A percentile compares a stretch with the other conserved stretches of the same genome.
These are phyloP conservation scores for Ianthella basta DNA, from an alignment of 37 sponge, comb jelly and placozoan genomes.

Conservation along the genomic window DNA sequence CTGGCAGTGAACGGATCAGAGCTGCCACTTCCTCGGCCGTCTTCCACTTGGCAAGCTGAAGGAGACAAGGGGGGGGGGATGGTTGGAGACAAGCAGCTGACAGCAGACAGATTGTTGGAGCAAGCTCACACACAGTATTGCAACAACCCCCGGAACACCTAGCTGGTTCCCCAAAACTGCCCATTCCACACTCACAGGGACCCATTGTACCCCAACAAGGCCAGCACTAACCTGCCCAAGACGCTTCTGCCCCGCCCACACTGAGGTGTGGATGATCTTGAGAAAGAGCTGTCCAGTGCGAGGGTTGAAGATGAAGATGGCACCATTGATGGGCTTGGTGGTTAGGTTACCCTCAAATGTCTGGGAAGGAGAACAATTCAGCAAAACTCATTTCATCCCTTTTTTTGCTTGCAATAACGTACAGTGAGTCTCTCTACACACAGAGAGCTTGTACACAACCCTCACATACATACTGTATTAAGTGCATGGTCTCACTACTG, in stretches of 20 bases:
- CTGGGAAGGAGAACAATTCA: slow-evolving; percentile 32
- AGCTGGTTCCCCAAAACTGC: background rate
- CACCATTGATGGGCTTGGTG: slow-evolving; percentile 99
- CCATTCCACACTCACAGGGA: background rate
- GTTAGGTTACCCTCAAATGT: slow-evolving; percentile 99
- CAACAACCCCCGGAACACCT: background rate
- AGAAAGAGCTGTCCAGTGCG: slow-evolving; percentile 99
- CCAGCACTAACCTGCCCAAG: slow-evolving; percentile 79
- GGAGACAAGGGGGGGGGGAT: background rate
- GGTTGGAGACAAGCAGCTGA: no score
- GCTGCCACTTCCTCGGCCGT: slow-evolving; percentile 99
- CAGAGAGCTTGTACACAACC: no score
- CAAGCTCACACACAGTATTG: no score
- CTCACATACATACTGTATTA: no score
- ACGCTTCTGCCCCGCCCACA: slow-evolving; percentile 99
- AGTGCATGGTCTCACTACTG: no score
- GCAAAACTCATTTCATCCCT: no score
- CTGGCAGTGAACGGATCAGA: slow-evolving; percentile 97
- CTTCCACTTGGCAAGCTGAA: slow-evolving; percentile 99
- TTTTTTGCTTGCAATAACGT: no score
- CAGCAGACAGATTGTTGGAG: no score
- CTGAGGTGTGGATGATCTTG: slow-evolving; percentile 99
- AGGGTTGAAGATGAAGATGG: slow-evolving; percentile 99
- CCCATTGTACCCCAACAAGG: background rate
- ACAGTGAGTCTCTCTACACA: no score